A percentile compares a stretch with the other conserved stretches of the same genome.
Conservation (phyloP, 2,113 vertebrate species). For the Percopsis transmontana region DNA sequence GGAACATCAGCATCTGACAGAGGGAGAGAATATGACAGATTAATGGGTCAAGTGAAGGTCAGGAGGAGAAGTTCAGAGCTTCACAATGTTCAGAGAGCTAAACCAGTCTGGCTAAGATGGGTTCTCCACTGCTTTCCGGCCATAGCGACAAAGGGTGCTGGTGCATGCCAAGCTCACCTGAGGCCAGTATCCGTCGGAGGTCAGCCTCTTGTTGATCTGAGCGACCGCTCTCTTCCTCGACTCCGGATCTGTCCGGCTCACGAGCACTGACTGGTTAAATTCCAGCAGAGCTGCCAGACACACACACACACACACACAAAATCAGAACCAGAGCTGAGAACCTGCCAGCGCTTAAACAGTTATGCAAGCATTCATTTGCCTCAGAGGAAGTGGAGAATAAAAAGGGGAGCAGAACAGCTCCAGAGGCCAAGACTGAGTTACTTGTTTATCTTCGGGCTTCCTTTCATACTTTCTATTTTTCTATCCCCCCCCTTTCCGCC, state of each 20-base stretch:
- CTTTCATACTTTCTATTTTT: conserved; percentile 10
- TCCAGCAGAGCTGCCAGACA: conserved; percentile 80
- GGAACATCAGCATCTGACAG: conserved; percentile 86
- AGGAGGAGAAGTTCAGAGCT: too few relatives aligned
- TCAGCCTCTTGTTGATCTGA: conserved; percentile 82
- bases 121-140: background rate
- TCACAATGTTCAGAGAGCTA: background rate
- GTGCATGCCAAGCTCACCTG: conserved; percentile 73
- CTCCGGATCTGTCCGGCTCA: conserved; percentile 84
- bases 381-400: conserved; percentile 5
- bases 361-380: background rate
- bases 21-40: background rate
- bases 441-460: conserved; percentile 39
- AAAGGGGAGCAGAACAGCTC: conserved; percentile 7
- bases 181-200: conserved; percentile 85
- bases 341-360: background rate
- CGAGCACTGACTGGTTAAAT: conserved; percentile 88
- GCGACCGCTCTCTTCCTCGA: conserved; percentile 83
- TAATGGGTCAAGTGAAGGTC: background rate
- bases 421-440: background rate
- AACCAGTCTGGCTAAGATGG: background rate
- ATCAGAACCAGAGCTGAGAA: conserved; percentile 2
- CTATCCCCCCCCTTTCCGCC: background rate
- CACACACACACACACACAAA: background rate
- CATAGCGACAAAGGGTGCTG: background rate